phyloP scores from a whole-genome alignment of 1,140 invertebrate species.

The Scaptodrosophila lebanonensis region DNA sequence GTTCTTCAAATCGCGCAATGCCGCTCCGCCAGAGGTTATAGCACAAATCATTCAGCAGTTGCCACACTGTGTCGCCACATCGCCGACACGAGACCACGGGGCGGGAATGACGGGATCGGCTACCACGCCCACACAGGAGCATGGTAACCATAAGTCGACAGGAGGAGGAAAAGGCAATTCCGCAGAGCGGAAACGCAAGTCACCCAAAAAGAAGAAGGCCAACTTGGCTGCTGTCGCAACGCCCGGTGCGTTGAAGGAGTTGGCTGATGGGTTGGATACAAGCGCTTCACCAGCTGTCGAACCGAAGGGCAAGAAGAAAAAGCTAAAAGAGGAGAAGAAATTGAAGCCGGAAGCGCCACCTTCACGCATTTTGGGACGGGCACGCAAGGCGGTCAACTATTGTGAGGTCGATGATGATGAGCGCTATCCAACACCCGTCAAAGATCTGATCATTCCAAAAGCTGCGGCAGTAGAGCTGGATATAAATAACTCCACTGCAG shows the following conservation, averaged over 20 bases:
- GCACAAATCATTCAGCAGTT: slow-evolving; percentile 79
- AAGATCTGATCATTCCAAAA: slow-evolving; percentile 63
- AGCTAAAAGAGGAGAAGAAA: slow-evolving; percentile 72
- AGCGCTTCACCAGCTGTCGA: slow-evolving; percentile 28
- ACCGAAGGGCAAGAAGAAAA: slow-evolving; percentile 50
- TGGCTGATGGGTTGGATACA: slow-evolving; percentile 31
- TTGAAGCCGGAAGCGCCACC: slow-evolving; percentile 75
- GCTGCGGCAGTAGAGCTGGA: no score
- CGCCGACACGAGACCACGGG: slow-evolving; percentile 68
- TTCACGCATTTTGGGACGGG: slow-evolving; percentile 66
- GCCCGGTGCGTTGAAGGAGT: slow-evolving; percentile 39
- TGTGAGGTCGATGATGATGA: slow-evolving; percentile 73
- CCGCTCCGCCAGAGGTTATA: slow-evolving; percentile 79
- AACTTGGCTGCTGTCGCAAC: slow-evolving; percentile 24
- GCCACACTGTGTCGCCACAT: slow-evolving; percentile 77
- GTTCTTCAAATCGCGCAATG: slow-evolving; percentile 92
- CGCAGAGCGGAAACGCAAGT: slow-evolving; percentile 76
- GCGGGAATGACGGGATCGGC: slow-evolving; percentile 2
- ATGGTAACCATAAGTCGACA: slow-evolving; percentile 68
- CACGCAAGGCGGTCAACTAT: slow-evolving; percentile 74
- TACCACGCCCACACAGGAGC: slow-evolving; percentile 40
- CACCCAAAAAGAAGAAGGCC: slow-evolving; percentile 58
- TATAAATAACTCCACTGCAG: slow-evolving; percentile 5
- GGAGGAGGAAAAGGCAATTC: slow-evolving; percentile 77
- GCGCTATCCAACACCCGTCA: slow-evolving; percentile 75